Conservation (phyloP, 1,140 invertebrate genomes). For the Diploscapter pachys region DNA sequence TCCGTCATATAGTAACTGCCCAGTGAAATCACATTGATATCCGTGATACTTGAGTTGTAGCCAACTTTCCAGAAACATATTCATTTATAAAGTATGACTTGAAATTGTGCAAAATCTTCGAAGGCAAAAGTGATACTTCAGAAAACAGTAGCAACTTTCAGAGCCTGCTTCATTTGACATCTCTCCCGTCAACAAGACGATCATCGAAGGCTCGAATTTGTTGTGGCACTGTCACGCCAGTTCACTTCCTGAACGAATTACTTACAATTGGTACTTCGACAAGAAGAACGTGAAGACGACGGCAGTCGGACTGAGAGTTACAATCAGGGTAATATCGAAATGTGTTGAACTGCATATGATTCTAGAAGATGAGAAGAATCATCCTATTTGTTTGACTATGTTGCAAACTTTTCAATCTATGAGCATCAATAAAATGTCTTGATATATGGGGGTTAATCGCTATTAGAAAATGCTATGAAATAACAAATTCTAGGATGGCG, state of each 20-base stretch:
- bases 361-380: too few species aligned
- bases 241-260: conserved; percentile 32
- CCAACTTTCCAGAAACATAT: neutral
- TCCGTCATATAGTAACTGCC: too few species aligned
- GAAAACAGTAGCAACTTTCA: conserved; percentile 1
- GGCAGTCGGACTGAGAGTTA: conserved; percentile 26
- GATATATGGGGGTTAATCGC: neutral
- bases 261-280: conserved; percentile 44
- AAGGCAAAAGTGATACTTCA: too few species aligned
- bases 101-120: too few species aligned
- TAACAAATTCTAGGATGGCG: conserved; percentile 46
- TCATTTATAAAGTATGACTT: neutral
- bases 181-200: conserved; percentile 46
- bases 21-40: too few species aligned
- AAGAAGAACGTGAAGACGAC: conserved; percentile 36
- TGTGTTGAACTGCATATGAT: conserved; percentile 1
- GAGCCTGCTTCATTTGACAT: conserved; percentile 30
- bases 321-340: conserved; percentile 33
- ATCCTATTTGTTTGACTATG: too few species aligned
- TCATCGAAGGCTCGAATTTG: conserved; percentile 46
- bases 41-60: too few species aligned
- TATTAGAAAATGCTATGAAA: neutral
- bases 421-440: too few species aligned
- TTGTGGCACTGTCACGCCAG: conserved; percentile 50
- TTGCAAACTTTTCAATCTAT: too few species aligned